phyloP scores from a whole-genome alignment of 2,113 vertebrate species.

The Halcyon senegalensis region DNA sequence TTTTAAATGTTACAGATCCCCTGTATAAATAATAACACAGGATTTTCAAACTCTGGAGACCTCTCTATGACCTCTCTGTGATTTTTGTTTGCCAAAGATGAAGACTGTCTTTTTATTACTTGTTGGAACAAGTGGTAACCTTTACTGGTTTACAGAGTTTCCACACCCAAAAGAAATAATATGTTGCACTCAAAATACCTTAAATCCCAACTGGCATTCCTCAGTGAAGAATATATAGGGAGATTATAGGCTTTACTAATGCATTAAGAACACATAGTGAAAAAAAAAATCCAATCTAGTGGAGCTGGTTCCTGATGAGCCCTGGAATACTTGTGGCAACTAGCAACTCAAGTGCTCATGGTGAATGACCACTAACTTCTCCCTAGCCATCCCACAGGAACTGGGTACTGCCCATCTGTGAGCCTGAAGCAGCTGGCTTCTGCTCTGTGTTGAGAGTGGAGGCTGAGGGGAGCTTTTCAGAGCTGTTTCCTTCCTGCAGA shows the following conservation, averaged over 20 bases:
- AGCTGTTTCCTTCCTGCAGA: background rate
- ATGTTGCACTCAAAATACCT: background rate
- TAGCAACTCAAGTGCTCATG: rapidly evolving
- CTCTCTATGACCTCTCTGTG: background rate
- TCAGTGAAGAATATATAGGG: background rate
- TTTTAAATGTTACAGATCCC: background rate
- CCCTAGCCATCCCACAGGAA: background rate
- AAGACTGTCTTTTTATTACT: background rate
- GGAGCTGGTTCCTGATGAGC: background rate
- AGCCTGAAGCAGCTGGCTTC: background rate
- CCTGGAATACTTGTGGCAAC: background rate
- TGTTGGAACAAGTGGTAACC: background rate
- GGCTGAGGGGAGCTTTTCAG: background rate
- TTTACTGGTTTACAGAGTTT: background rate
- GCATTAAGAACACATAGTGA: background rate
- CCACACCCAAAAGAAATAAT: background rate
- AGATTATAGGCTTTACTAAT: background rate
- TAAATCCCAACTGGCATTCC: background rate
- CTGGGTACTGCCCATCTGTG: too few species aligned
- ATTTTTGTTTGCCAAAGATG: background rate
- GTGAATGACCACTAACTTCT: background rate
- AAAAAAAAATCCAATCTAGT: background rate
- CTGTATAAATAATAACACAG: background rate
- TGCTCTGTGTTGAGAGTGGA: background rate
- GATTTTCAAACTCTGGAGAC: background rate